These are phyloP conservation scores for Spialia ferax DNA, from an alignment of 2,888 invertebrate genomes.

Conservation along the genomic window DNA sequence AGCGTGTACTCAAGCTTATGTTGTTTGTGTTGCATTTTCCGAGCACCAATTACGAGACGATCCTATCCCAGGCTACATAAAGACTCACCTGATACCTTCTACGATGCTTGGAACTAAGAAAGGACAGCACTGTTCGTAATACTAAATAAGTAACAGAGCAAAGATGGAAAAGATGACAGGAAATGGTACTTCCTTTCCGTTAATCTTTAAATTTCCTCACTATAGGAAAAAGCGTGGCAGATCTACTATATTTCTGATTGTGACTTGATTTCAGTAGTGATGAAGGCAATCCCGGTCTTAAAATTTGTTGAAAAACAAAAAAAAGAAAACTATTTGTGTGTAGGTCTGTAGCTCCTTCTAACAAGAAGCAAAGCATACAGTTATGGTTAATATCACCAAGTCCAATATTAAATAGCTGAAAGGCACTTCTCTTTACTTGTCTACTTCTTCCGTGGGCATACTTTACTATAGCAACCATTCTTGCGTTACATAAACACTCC, in stretches of 20 bases:
- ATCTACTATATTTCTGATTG: too few relatives aligned
- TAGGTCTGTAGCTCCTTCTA: too few relatives aligned
- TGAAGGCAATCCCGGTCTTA: too few relatives aligned
- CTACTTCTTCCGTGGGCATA: not conserved
- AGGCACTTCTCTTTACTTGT: not conserved
- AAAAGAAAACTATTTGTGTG: too few relatives aligned
- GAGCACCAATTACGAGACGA: constrained; percentile 64
- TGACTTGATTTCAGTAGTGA: too few relatives aligned
- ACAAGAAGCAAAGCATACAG: too few relatives aligned
- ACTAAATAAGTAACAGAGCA: not conserved
- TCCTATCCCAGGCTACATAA: constrained; percentile 72
- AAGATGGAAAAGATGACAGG: not conserved
- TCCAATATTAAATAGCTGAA: too few relatives aligned
- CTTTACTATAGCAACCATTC: not conserved
- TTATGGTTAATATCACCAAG: too few relatives aligned
- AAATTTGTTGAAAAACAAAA: too few relatives aligned
- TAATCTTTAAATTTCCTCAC: too few relatives aligned
- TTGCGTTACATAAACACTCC: not conserved
- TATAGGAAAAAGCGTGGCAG: too few relatives aligned
- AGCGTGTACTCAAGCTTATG: constrained; percentile 45
- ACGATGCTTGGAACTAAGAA: not conserved
- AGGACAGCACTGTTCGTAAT: not conserved
- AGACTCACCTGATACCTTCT: constrained; percentile 61
- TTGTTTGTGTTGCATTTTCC: constrained; percentile 60
- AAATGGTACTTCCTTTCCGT: too few relatives aligned